Conservation (phyloP, 2,113 vertebrate genomes). For the Rhea americana region DNA sequence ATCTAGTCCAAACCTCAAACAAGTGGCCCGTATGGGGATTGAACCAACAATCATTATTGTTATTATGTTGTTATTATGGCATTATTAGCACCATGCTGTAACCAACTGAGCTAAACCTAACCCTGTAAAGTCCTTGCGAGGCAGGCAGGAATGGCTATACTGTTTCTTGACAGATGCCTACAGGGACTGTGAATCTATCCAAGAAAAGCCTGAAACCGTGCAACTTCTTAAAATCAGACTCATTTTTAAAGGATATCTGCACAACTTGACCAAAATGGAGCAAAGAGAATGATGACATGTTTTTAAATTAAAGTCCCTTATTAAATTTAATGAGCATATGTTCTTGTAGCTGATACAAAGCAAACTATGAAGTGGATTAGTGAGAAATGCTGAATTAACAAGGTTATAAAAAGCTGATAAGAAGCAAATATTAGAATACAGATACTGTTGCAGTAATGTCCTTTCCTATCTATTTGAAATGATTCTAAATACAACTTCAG, state of each 20-base stretch:
- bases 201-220: slow-evolving; percentile 14
- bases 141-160: not conserved
- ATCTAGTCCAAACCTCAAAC: too few relatives aligned
- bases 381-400: not conserved
- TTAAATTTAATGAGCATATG: slow-evolving; percentile 59
- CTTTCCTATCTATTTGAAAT: not conserved
- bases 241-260: not conserved
- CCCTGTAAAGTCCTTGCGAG: not conserved
- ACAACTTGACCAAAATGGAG: slow-evolving; percentile 9
- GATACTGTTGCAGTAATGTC: not conserved
- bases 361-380: slow-evolving; percentile 21
- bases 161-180: not conserved
- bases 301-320: slow-evolving; percentile 55
- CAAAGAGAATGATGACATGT: not conserved
- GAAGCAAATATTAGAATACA: slow-evolving; percentile 26
- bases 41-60: too few relatives aligned
- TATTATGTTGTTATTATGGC: too few relatives aligned
- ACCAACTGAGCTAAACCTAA: too few relatives aligned
- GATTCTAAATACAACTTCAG: not conserved
- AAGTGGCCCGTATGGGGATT: too few relatives aligned
- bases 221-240: not conserved
- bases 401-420: not conserved
- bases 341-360: slow-evolving; percentile 19
- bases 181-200: not conserved
- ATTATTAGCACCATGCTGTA: too few relatives aligned